Evolutionary conservation across 2,888 invertebrate species (phyloP).

Genomic region (Orthosia gothica): DNA sequence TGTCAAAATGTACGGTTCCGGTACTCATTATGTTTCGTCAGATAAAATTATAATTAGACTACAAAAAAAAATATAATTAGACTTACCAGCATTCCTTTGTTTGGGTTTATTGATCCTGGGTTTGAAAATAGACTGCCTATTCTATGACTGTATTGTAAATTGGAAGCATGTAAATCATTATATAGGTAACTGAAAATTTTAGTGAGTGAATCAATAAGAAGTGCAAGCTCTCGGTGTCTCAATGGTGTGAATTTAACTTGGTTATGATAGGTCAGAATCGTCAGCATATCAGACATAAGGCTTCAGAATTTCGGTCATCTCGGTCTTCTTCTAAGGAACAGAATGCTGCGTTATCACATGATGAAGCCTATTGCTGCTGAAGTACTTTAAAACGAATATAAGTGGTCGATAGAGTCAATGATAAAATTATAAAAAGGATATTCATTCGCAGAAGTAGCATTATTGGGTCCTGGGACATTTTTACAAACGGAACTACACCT

Average conservation of each 20-base stretch:
- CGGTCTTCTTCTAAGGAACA: too few relatives aligned
- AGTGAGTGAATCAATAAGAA: background rate
- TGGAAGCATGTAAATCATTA: background rate
- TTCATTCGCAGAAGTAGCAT: background rate
- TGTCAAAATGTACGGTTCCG: conserved; percentile 6
- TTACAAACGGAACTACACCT: background rate
- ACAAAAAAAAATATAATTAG: conserved; percentile 6
- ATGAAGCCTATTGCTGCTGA: background rate
- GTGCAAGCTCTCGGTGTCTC: too few relatives aligned
- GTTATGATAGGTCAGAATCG: background rate
- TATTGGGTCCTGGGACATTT: conserved; percentile 12
- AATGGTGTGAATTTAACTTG: too few relatives aligned
- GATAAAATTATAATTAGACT: conserved; percentile 12
- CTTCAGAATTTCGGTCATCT: too few relatives aligned
- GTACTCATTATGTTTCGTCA: conserved; percentile 17
- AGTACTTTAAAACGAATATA: background rate
- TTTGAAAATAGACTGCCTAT: background rate
- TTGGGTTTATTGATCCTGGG: conserved; percentile 3
- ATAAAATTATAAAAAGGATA: background rate
- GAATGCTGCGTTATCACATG: background rate
- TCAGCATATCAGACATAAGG: background rate
- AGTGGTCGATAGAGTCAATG: too few relatives aligned
- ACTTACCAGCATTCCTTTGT: conserved; percentile 32
- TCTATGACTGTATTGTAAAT: background rate
- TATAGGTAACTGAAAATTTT: too few relatives aligned